Percentiles rank a stretch among this genome's conserved stretches.
These are phyloP conservation scores for Boulengeromyrus knoepffleri DNA, from an alignment of 2,113 vertebrate species.

Conservation along the genomic window DNA sequence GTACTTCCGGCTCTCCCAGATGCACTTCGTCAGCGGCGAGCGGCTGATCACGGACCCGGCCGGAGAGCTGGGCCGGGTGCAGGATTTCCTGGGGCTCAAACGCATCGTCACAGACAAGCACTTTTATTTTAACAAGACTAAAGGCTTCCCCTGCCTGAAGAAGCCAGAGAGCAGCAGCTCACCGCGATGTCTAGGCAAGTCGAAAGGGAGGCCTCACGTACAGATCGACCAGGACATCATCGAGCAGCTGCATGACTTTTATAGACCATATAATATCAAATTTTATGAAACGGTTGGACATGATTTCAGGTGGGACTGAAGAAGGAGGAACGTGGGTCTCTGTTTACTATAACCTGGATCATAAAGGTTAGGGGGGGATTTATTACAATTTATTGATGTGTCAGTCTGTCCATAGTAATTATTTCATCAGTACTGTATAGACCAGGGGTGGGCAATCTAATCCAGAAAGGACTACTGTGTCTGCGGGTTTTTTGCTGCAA, in stretches of 20 bases:
- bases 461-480: not conserved
- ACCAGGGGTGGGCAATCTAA: not conserved
- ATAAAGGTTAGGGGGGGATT: not conserved
- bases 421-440: not conserved
- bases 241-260: constrained; percentile 86
- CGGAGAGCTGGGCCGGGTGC: constrained; percentile 79
- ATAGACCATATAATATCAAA: constrained; percentile 83
- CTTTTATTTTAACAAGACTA: constrained; percentile 95
- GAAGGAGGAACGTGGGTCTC: constrained; percentile 18
- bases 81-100: constrained; percentile 86
- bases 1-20: constrained; percentile 83
- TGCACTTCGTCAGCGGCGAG: constrained; percentile 88
- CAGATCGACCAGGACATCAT: constrained; percentile 86
- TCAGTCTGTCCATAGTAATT: not conserved
- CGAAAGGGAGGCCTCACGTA: constrained; percentile 85
- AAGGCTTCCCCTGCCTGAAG: constrained; percentile 89
- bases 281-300: constrained; percentile 91
- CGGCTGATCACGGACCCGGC: constrained; percentile 83
- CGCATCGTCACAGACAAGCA: constrained; percentile 86
- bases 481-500: no score
- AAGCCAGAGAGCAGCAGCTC: constrained; percentile 69
- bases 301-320: constrained; percentile 86
- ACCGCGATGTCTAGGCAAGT: constrained; percentile 87
- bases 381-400: not conserved
- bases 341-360: constrained; percentile 14